These are phyloP conservation scores for Gymnothorax javanicus DNA, from an alignment of 2,797 vertebrate species.

Conservation along the genomic window DNA sequence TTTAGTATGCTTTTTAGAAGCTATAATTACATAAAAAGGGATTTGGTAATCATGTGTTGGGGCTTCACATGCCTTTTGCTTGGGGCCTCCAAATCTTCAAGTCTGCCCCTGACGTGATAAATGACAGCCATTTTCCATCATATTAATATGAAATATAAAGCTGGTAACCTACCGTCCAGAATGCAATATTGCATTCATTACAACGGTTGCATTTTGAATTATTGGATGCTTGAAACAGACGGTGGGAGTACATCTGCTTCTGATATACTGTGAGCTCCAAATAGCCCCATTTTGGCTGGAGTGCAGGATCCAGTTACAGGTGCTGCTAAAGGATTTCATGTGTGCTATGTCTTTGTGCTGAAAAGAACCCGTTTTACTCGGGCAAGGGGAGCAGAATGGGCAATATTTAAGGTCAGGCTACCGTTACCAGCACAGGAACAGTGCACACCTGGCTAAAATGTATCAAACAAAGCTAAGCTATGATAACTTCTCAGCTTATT, in stretches of 20 bases:
- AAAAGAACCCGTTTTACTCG: background rate
- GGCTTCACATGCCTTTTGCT: too few relatives aligned
- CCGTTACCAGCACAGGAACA: background rate
- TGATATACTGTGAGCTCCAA: conserved; percentile 58
- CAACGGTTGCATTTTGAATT: conserved; percentile 45
- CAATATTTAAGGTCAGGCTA: conserved; percentile 10
- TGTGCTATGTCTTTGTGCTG: background rate
- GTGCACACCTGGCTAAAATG: too few relatives aligned
- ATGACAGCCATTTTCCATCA: conserved; percentile 52
- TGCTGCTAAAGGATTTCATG: conserved; percentile 30
- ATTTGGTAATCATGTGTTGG: too few relatives aligned
- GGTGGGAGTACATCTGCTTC: conserved; percentile 65
- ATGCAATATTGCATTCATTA: conserved; percentile 51
- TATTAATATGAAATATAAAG: conserved; percentile 46
- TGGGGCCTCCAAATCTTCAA: background rate
- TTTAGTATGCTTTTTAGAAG: too few relatives aligned
- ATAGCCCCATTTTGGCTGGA: conserved; percentile 35
- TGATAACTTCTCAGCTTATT: background rate
- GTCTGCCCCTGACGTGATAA: conserved; percentile 38
- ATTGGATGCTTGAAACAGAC: conserved; percentile 53
- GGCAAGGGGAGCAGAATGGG: background rate
- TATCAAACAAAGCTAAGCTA: background rate
- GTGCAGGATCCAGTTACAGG: conserved; percentile 19
- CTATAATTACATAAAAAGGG: too few relatives aligned
- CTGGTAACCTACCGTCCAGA: conserved; percentile 43